Evolutionary conservation across 1,140 invertebrate species (phyloP), one percentile per base, ranked within the genome.

Genomic region (Phocides pigmalion): DNA sequence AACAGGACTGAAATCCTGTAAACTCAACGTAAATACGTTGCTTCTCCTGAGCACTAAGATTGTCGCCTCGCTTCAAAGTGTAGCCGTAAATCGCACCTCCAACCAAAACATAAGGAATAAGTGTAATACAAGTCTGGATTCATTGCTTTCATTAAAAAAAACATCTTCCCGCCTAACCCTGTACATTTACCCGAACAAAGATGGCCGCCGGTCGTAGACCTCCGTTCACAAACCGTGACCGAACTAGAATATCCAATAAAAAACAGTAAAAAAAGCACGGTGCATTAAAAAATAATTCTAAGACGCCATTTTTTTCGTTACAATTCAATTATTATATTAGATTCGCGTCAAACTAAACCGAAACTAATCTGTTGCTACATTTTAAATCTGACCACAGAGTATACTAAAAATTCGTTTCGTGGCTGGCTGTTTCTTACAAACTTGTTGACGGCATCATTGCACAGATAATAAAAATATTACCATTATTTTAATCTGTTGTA

Each of bases 251-350:
- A n/a, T n/a, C n/a, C 63, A 22, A 32, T 42, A 11, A 59, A 58
- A 58, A 46, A 35, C 37, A 32, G 20, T 59, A 16, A 59, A 59
- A 59, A 59, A 59, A 46, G 56, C 37, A 59, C 56, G 56, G 15
- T 20, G 35, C 35, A 35, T 39, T 49, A 65, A 59, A 64, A 65
- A 65, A 51, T 51, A 41, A 59, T 59, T 65, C 44, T 11, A 61
- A 58, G 58, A 42, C n/a, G 39, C 12, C 20, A 62, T 66, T 62
- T 62, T n/a, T 66, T 66, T 58, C 41, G 39, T 46, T 14, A 25
- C 22, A 53, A 62, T 67, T 67, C 65, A 67, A 67, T 67, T 62
- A 62, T 50, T 39, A 11, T 47, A 44, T 67, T 67, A 47, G 65
- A 47, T 56, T 53, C 58, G 50, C 50, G 61, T 41, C 19, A 53